Evolutionary conservation across 2,888 invertebrate genomes (phyloP).

Genomic region (Pecten maximus): DNA sequence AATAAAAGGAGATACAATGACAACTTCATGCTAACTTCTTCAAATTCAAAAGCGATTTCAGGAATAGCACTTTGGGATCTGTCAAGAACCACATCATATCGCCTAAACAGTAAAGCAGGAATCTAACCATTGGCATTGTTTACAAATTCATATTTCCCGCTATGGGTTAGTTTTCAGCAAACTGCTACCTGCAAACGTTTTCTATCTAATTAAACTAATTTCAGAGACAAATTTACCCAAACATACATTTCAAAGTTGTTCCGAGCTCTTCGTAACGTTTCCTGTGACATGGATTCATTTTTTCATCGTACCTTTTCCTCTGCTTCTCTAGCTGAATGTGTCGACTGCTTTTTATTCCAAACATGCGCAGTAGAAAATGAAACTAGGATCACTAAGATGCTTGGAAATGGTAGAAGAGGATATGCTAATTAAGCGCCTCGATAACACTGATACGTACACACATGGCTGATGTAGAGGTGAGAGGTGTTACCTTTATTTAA

Average conservation of each 20-base stretch:
- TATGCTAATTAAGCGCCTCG: neutral
- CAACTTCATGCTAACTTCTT: no score
- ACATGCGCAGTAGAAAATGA: neutral
- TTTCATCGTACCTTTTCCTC: neutral
- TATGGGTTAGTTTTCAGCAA: neutral
- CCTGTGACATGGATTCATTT: neutral
- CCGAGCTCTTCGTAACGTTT: neutral
- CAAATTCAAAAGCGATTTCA: no score
- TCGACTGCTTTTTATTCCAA: neutral
- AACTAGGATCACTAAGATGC: neutral
- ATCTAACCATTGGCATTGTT: neutral
- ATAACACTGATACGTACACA: neutral
- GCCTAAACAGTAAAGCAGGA: neutral
- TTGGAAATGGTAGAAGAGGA: neutral
- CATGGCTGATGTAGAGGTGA: slow-evolving; percentile 14
- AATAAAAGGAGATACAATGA: no score
- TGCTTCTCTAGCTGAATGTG: neutral
- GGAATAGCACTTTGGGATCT: no score
- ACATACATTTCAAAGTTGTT: neutral
- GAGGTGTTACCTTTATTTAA: neutral
- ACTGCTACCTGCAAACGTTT: neutral
- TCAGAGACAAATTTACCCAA: neutral
- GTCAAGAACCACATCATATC: no score
- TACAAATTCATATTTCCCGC: neutral
- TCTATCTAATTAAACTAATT: neutral